Percentiles rank a stretch among this genome's conserved stretches.
These are phyloP conservation scores for Falco cherrug DNA, from an alignment of 2,797 vertebrate genomes.

Conservation along the genomic window DNA sequence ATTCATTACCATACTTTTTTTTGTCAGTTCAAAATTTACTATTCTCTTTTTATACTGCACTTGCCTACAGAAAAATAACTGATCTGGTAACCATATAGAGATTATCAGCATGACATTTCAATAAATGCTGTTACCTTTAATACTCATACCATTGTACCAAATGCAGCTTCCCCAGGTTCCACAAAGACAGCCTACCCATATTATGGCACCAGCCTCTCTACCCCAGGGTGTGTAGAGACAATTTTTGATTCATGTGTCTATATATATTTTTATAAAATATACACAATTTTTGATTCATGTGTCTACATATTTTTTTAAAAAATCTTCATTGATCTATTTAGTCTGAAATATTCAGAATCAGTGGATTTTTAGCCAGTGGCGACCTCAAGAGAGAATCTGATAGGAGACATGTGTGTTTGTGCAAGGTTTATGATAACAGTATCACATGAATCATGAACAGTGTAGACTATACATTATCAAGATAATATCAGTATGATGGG, in stretches of 20 bases:
- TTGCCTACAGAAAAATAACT: background rate
- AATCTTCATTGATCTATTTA: background rate
- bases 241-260: background rate
- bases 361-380: background rate
- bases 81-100: background rate
- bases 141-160: background rate
- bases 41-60: background rate
- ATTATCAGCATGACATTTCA: background rate
- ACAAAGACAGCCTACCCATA: background rate
- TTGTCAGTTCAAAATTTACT: background rate
- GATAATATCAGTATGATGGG: background rate
- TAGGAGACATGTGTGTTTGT: too few relatives aligned
- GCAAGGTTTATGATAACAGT: background rate
- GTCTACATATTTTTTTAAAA: background rate
- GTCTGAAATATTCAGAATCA: background rate
- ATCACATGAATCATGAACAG: background rate
- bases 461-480: background rate
- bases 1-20: background rate
- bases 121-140: background rate
- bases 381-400: background rate
- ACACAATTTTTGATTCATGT: background rate
- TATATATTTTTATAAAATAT: background rate
- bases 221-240: background rate
- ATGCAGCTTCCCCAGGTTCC: background rate
- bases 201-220: background rate